Base-by-base conservation (phyloP, 64 coral and sea anemone genomes). In the Catalaphyllia jardinei region DNA sequence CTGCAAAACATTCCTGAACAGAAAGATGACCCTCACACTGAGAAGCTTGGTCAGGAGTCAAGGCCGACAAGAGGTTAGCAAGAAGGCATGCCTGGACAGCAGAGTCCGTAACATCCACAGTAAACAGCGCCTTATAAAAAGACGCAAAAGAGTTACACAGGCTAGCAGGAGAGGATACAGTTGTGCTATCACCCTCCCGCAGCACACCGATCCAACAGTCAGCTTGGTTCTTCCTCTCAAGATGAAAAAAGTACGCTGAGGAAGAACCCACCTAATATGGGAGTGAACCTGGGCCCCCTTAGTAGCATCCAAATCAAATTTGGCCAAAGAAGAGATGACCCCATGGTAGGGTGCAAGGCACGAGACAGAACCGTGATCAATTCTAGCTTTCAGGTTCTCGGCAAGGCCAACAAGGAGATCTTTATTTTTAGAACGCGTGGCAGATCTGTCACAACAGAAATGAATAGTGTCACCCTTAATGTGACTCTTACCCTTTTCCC, bases 21-120 rank as follows among this genome's bases (percentile, higher is more conserved):
- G 86, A 18, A 8, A 88, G 73, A 2, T 12, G 1, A 12, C 86
- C 86, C 29, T 88, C 72, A 60, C 72, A 88, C 8, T 14, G 29
- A 1, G 18, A 1, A 3, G 4, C 6, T 0, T 75, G 42, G 0
- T 88, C 71, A 12, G 0, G 1, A 4, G 86, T 1, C 33, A 35
- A 3, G 33, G 33, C 33, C 1, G 33, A 35, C 3, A 3, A 3
- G 1, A 35, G 3, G 3, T 35, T 35, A 3, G 33, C 33, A 35
- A 35, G 33, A 3, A 35, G 33, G 3, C 30, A 0, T 60, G 10
- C 0, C 33, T 35, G 33, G 3, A 35, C 33, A 35, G 33, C 1
- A 35, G 33, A 3, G 3, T 35, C 33, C 1, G 33, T 35, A 35
- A 3, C 33, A 1, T 35, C 33, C 1, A 3, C 33, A 35, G 33